phyloP scores from a whole-genome alignment of 2,113 vertebrate species.

The Cyanoderma ruficeps region DNA sequence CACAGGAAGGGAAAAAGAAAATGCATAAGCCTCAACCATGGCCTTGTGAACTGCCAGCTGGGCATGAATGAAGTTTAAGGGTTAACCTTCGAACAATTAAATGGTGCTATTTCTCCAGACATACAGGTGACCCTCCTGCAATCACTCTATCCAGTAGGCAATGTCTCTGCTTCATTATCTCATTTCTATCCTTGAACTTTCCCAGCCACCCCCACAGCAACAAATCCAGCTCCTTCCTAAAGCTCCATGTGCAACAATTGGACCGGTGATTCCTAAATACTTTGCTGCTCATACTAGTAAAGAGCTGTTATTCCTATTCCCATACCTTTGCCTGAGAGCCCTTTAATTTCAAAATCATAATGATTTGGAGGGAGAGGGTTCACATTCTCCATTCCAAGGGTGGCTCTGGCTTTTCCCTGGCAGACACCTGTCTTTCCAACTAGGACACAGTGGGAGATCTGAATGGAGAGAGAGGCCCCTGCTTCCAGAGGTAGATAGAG shows the following conservation, averaged over 20 bases:
- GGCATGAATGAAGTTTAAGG: neutral
- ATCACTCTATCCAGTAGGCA: neutral
- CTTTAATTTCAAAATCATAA: no score
- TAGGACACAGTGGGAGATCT: neutral
- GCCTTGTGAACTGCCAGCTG: neutral
- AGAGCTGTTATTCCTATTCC: no score
- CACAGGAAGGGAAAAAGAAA: neutral
- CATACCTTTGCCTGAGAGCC: no score
- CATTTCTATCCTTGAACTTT: neutral
- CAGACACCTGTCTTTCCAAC: no score
- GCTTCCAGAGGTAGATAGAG: neutral
- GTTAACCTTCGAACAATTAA: neutral
- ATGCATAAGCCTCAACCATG: neutral
- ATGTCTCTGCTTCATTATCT: neutral
- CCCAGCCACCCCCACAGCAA: neutral
- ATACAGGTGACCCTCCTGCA: neutral
- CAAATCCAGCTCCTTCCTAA: neutral
- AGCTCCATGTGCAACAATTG: accelerated
- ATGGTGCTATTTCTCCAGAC: neutral
- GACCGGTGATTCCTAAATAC: neutral
- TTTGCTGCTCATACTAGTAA: neutral
- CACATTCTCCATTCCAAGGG: no score
- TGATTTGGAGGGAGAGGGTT: no score
- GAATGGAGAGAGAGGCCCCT: no score
- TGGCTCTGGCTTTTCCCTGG: no score